Evolutionary conservation across 2,113 vertebrate species (phyloP).

Genomic region (Pseudonaja textilis): DNA sequence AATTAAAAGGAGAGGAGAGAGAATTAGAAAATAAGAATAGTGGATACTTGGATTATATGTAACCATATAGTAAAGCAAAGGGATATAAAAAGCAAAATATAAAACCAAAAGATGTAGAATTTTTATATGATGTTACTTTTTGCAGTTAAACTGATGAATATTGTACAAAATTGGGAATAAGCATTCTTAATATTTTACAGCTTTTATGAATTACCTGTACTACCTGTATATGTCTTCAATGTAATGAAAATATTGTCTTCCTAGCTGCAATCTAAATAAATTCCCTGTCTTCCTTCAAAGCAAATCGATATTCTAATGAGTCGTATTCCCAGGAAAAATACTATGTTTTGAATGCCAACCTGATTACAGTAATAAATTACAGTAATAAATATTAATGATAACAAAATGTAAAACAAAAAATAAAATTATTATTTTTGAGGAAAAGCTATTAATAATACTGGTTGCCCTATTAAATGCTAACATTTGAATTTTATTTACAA

Average conservation of each 20-base stretch:
- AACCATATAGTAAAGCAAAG: no score
- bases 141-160: not conserved
- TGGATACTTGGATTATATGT: not conserved
- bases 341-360: not conserved
- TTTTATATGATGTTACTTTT: not conserved
- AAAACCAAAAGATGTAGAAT: no score
- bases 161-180: not conserved
- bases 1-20: no score
- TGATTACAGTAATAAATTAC: not conserved
- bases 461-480: not conserved
- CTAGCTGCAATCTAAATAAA: not conserved
- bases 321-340: not conserved
- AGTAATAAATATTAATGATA: not conserved
- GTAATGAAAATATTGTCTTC: not conserved
- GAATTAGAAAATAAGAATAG: no score
- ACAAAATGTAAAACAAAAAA: not conserved
- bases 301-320: not conserved
- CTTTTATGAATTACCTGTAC: not conserved
- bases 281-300: no score
- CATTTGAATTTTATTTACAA: not conserved
- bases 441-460: not conserved
- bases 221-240: not conserved
- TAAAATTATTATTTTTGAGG: not conserved
- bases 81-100: no score
- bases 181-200: not conserved